Base-by-base conservation (phyloP, 1,140 invertebrate genomes). In the Bombyx mori region DNA sequence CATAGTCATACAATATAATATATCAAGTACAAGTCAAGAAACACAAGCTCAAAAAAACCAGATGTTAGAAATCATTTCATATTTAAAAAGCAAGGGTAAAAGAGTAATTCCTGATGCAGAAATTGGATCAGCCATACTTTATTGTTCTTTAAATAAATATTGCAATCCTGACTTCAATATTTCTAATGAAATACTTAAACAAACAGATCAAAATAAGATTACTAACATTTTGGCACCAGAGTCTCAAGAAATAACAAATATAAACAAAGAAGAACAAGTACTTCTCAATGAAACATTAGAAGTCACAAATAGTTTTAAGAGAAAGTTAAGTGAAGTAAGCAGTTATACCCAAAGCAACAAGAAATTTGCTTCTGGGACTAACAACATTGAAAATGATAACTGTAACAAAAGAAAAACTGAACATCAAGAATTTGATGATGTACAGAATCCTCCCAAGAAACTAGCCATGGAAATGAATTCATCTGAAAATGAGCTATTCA, bases 71-170 rank as follows among this genome's bases (percentile, higher is more conserved):
- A 77, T 82, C 63, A 60, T 78, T 70, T 82, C 78, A 42, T 82
- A 81, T 57, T 71, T 91, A 58, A 89, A 89, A 59, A 79, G 65
- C 44, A 87, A 86, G 56, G 86, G 80, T 2, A 89, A 89, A 61
- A 88, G 92, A 56, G 68, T 91, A 46, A 88, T 93, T 59, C 88
- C 90, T 52, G 92, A 93, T 77, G 88, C 90, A 7, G 93, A 93
- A 71, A 91, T 93, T 59, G 91, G 91, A 8, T 82, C 92, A 48
- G 91, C 92, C 18, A 89, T 93, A 59, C 69, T 93, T 9, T 90
- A 91, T 62, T 90, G 90, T 72, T 92, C 91, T 1, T 87, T 80
- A 43, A 84, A 89, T 49, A 90, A 90, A 65, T 91, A 92, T 65
- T 94, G 93, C 68, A 94, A 94, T 82, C 91, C 92, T 8, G 63